Percentiles rank a stretch among this genome's conserved stretches.
These are phyloP conservation scores for Mnemiopsis leidyi DNA, from an alignment of 37 sponge, comb jelly and placozoan genomes.

Conservation along the genomic window DNA sequence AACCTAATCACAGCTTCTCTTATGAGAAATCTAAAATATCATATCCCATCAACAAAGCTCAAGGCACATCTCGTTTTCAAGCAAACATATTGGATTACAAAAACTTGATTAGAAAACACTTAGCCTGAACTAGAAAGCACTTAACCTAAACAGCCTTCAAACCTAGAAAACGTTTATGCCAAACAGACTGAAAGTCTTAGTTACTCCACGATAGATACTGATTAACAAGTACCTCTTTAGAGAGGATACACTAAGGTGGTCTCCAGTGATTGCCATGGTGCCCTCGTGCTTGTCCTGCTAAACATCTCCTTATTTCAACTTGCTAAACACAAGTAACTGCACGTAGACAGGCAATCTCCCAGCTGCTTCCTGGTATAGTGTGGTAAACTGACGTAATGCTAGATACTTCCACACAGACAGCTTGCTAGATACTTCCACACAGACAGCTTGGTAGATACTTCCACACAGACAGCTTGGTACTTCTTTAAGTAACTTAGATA, in stretches of 20 bases:
- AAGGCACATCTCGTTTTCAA: no score
- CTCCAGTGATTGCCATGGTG: neutral
- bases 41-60: no score
- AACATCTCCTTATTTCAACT: no score
- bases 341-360: no score
- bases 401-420: no score
- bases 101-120: neutral
- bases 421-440: no score
- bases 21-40: neutral
- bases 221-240: neutral
- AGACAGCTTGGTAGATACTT: no score
- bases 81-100: neutral
- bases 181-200: neutral
- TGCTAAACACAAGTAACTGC: no score
- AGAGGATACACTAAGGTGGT: neutral
- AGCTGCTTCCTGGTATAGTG: no score
- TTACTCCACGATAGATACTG: neutral
- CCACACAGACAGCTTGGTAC: no score
- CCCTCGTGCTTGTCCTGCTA: neutral
- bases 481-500: no score
- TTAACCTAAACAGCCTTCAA: neutral
- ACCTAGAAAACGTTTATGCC: neutral
- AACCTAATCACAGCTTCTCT: neutral
- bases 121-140: neutral
- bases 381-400: no score